Evolutionary conservation across 1,140 invertebrate species (phyloP), one percentile per base, ranked within the genome.

Genomic region (Leguminivora glycinivorella): DNA sequence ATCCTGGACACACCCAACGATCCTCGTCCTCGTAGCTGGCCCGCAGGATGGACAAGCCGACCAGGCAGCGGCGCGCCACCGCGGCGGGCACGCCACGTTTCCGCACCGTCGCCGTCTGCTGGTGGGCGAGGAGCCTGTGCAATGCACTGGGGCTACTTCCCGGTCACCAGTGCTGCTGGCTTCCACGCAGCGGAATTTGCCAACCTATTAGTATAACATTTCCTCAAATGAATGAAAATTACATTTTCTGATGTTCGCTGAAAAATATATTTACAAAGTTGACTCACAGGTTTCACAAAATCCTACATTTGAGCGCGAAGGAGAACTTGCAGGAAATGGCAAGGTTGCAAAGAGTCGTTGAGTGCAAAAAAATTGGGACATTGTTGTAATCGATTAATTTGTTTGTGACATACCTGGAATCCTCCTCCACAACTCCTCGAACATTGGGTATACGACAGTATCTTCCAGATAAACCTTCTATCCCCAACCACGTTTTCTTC

Each of bases 391-490:
- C 17, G 5, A 4, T 47, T n/a, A 47, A 47, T 17, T 47, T n/a
- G n/a, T n/a, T 14, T 17, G 6, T 17, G n/a, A 17, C 47, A 52
- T 60, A 90, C 88, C 80, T 91, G 87, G 70, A 91, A 93, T 94
- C 97, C 97, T 82, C 96, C 96, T 6, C 96, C 97, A 84, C 97
- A 98, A 19, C 93, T 93, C 80, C 94, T 94, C 0, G 94, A 95
- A 85, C 97, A 98, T 25, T 95, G 93, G 0, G 94, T 94, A 70
- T 96, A 95, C 0, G 96, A 95, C 1, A 94, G 90, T 31, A 96
- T 93, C 83, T 95, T 96, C 97, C 97, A 98, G 1, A 93, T 79
- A 77, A 95, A 97, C 81, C 94, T 94, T 56, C 94, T 92, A 73
- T 92, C 93, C 29, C 93, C 84, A 12, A 89, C 79, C 19, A 87